These are phyloP conservation scores for Actinia tenebrosa DNA, from an alignment of 64 coral and sea anemone genomes.

Conservation along the genomic window DNA sequence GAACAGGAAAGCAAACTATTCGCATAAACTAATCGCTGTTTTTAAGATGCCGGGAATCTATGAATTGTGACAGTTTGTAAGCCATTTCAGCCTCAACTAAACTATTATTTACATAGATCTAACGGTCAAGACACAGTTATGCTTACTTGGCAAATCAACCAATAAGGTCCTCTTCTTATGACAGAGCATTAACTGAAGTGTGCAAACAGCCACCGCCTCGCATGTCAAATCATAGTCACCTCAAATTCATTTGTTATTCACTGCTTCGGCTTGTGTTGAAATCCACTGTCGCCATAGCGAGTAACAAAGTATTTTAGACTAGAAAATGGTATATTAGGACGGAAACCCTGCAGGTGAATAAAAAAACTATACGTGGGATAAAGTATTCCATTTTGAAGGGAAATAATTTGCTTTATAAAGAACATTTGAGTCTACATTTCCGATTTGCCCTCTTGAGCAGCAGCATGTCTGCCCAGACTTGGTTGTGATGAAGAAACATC, in stretches of 20 bases:
- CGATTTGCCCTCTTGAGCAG: background rate
- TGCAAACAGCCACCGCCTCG: background rate
- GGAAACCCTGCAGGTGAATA: background rate
- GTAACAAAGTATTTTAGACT: background rate
- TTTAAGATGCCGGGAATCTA: background rate
- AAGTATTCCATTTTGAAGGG: background rate
- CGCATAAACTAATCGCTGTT: background rate
- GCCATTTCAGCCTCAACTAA: background rate
- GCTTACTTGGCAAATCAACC: background rate
- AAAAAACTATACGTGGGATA: background rate
- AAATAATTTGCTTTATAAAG: background rate
- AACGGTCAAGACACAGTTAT: background rate
- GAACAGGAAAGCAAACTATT: background rate
- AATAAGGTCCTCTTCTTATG: background rate
- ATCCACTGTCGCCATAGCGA: background rate
- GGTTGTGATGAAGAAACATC: background rate
- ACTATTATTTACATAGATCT: slow-evolving; percentile 11
- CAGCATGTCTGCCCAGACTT: background rate
- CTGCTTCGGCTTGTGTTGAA: background rate
- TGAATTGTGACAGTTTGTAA: background rate
- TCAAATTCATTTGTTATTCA: slow-evolving; percentile 6
- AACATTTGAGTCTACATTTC: background rate
- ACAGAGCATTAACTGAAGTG: background rate
- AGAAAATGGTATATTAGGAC: background rate
- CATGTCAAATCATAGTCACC: background rate